Percentiles rank a stretch among this genome's conserved stretches.
Evolutionary conservation across 2,888 invertebrate genomes (phyloP).

Genomic region (Rhamphomyia laevipes): DNA sequence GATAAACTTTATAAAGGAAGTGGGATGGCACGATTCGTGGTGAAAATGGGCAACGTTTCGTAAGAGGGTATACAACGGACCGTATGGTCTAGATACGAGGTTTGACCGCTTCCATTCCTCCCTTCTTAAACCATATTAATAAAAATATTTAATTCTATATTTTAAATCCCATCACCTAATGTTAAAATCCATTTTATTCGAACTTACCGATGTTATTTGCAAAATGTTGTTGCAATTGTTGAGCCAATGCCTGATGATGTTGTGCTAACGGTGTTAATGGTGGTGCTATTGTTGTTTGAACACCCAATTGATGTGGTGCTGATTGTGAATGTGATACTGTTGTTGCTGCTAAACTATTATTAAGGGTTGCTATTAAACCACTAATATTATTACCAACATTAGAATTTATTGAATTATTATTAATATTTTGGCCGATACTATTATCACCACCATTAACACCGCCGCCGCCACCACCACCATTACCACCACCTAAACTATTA

Average conservation of each 20-base stretch:
- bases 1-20: too few relatives aligned
- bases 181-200: too few relatives aligned
- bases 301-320: slow-evolving; percentile 34
- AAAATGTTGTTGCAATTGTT: slow-evolving; percentile 49
- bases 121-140: too few relatives aligned
- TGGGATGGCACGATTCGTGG: too few relatives aligned
- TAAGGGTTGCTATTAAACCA: slow-evolving; percentile 5
- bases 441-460: slow-evolving; percentile 24
- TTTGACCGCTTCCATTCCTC: too few relatives aligned
- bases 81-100: too few relatives aligned
- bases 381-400: background rate
- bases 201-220: slow-evolving; percentile 38
- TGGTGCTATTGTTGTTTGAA: slow-evolving; percentile 18
- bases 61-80: too few relatives aligned
- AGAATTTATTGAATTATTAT: slow-evolving; percentile 6
- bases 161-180: too few relatives aligned
- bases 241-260: slow-evolving; percentile 49
- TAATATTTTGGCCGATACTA: slow-evolving; percentile 17
- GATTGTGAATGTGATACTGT: slow-evolving; percentile 38
- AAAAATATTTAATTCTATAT: too few relatives aligned
- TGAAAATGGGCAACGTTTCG: too few relatives aligned
- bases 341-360: slow-evolving; percentile 18
- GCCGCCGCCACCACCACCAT: slow-evolving; percentile 6
- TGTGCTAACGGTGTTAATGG: slow-evolving; percentile 41
- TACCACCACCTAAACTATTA: slow-evolving; percentile 10